Conservation (phyloP, 2,888 invertebrate species). For the Epistrophe eligans region DNA sequence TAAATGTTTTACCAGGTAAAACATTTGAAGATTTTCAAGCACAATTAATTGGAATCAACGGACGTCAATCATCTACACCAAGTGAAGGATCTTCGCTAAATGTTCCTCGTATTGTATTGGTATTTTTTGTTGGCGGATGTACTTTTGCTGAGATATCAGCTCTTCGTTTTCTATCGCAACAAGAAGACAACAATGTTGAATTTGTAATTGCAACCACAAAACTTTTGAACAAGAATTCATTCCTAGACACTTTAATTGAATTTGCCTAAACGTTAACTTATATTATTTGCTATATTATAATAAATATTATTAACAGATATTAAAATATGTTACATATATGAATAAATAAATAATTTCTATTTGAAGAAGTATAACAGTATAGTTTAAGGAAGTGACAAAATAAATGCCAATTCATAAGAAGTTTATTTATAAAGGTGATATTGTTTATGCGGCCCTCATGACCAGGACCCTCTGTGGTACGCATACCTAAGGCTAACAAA, state of each 20-base stretch:
- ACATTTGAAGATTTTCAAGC: constrained; percentile 88
- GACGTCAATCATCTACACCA: constrained; percentile 86
- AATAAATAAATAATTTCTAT: background rate
- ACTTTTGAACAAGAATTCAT: constrained; percentile 94
- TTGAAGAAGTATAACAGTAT: background rate
- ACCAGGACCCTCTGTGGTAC: too few species aligned
- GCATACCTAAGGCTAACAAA: too few species aligned
- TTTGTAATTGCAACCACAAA: constrained; percentile 96
- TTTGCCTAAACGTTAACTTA: constrained; percentile 31
- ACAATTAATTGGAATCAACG: constrained; percentile 85
- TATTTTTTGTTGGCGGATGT: constrained; percentile 98
- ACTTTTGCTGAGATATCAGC: constrained; percentile 97
- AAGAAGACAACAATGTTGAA: constrained; percentile 93
- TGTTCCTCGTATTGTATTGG: constrained; percentile 88
- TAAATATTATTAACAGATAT: too few species aligned
- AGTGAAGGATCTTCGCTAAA: constrained; percentile 85
- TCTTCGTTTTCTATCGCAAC: constrained; percentile 89
- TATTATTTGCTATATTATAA: background rate
- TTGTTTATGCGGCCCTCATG: too few species aligned
- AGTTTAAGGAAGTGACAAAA: too few species aligned
- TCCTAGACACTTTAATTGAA: constrained; percentile 89
- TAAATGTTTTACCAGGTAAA: constrained; percentile 91
- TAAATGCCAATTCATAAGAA: too few species aligned
- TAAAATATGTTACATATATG: background rate
- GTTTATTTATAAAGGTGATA: too few species aligned